Evolutionary conservation across 1,140 invertebrate genomes (phyloP), one percentile per base, ranked within the genome.

Genomic region (Drosophila pectinifera): DNA sequence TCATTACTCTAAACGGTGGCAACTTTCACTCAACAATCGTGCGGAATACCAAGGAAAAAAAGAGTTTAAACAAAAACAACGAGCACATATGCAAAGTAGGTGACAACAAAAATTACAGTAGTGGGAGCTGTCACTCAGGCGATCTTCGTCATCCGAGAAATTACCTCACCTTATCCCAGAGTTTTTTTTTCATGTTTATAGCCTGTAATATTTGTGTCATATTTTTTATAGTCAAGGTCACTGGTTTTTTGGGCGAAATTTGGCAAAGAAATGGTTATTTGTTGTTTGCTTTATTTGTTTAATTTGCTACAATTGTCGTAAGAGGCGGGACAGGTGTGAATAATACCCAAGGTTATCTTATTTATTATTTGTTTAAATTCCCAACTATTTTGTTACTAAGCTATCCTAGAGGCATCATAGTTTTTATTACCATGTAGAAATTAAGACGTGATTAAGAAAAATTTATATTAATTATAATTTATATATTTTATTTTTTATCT

Each of bases 21-120:
- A 89, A 89, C 84, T 89, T 89, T 89, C 84, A 90, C 84, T 80
- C 72, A 62, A 89, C 75, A 77, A 65, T 73, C 76, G 83, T 73
- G 76, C 80, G 84, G 84, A 89, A 88, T 88, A 88, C 78, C 73
- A 83, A 88, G 69, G n/a, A 78, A 79, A 62, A 64, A 72, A 43
- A 78, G 22, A 53, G 55, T 41, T 53, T 43, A 34, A 48, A 39
- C 38, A 48, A 69, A 67, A 73, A 55, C 36, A 65, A 63, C 20
- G 68, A 62, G 28, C 22, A 61, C 42, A 68, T 22, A 58, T 42
- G 72, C 70, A 68, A 82, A 80, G 61, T 61, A 57, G 77, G 76
- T 54, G 76, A 79, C 67, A 74, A 11, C 34, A 55, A 51, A 6
- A 45, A 20, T 22, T 2, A 49, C 41, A 39, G 39, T 43, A 11